These are phyloP conservation scores for Salvator merianae DNA, from an alignment of 2,113 vertebrate genomes.

Conservation along the genomic window DNA sequence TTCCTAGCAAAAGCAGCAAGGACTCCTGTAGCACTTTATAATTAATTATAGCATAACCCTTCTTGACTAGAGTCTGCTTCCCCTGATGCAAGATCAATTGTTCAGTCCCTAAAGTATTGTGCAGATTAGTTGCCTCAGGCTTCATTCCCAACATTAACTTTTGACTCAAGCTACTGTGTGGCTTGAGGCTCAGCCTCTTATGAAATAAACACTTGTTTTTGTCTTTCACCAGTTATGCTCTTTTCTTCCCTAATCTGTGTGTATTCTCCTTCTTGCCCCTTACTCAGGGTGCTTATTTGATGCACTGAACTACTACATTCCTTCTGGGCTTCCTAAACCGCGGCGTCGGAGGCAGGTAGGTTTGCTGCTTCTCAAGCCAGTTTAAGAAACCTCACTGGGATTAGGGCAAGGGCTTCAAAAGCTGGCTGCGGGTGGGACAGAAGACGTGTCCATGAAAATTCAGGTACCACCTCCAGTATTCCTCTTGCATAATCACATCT, in stretches of 20 bases:
- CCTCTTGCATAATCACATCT: too few species aligned
- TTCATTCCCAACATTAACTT: background rate
- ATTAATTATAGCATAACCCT: background rate
- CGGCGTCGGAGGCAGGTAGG: slow-evolving; percentile 78
- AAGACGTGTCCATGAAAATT: too few species aligned
- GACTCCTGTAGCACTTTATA: background rate
- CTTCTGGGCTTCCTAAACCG: slow-evolving; percentile 49
- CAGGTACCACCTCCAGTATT: too few species aligned
- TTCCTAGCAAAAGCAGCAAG: background rate
- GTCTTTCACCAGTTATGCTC: background rate
- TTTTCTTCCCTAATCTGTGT: background rate
- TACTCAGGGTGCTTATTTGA: slow-evolving; percentile 71
- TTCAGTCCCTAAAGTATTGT: background rate
- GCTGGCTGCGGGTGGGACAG: too few species aligned
- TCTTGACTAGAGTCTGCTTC: background rate
- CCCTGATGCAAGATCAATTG: background rate
- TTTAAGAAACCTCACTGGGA: too few species aligned
- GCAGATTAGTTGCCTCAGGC: background rate
- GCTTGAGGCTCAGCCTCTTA: background rate
- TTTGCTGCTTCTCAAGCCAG: slow-evolving; percentile 31
- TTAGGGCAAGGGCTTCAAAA: background rate
- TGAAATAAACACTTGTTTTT: background rate
- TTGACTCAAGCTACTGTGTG: background rate
- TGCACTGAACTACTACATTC: background rate
- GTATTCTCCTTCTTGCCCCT: slow-evolving; percentile 3